A percentile compares a stretch with the other conserved stretches of the same genome.
Conservation (phyloP, 2,113 vertebrate genomes). For the Hippolais icterina region DNA sequence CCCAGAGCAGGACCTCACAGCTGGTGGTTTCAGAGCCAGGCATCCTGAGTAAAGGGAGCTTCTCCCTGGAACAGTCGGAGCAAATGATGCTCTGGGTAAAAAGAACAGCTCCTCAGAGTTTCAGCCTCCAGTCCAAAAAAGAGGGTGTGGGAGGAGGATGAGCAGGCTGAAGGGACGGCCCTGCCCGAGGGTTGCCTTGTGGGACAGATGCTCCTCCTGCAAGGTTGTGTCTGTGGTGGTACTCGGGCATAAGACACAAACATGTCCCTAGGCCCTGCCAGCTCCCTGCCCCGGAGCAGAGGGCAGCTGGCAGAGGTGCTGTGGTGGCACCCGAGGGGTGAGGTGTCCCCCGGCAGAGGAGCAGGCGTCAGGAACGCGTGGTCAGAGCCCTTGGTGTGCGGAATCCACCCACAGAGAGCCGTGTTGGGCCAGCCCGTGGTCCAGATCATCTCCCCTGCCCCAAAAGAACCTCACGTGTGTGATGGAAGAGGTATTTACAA, state of each 20-base stretch:
- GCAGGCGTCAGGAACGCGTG: rapidly evolving
- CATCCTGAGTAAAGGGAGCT: neutral
- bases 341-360: neutral
- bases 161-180: neutral
- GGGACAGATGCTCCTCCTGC: neutral
- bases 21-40: neutral
- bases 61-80: neutral
- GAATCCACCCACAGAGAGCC: neutral
- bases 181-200: rapidly evolving
- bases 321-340: rapidly evolving
- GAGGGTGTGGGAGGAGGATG: rapidly evolving
- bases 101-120: neutral
- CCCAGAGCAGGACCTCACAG: neutral
- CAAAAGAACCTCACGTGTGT: neutral
- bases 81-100: neutral
- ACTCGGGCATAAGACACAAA: rapidly evolving
- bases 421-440: neutral
- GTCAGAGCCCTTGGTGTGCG: rapidly evolving
- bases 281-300: rapidly evolving
- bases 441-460: neutral
- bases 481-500: conserved; percentile 10
- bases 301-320: rapidly evolving
- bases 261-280: rapidly evolving
- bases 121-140: neutral
- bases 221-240: rapidly evolving